A percentile compares a stretch with the other conserved stretches of the same genome.
Evolutionary conservation across 2,888 invertebrate species (phyloP).

Genomic region (Lapara coniferarum): DNA sequence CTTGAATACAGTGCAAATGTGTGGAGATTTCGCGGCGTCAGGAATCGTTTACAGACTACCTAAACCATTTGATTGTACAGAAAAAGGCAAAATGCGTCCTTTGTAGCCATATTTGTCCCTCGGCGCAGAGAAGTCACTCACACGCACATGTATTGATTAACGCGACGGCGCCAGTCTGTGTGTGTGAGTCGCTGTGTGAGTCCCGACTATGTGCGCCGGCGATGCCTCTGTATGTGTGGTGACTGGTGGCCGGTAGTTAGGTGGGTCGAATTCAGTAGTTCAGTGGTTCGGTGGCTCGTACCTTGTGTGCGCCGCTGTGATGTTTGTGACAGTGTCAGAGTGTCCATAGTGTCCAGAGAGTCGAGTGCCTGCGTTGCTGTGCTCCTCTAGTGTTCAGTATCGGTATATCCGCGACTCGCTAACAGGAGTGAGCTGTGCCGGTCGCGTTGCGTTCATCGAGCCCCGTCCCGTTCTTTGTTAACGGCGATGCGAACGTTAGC

Average conservation of each 20-base stretch:
- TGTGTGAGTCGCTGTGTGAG: slow-evolving; percentile 73
- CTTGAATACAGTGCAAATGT: slow-evolving; percentile 48
- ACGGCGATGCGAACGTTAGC: slow-evolving; percentile 77
- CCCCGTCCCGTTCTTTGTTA: slow-evolving; percentile 62
- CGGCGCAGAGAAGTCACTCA: slow-evolving; percentile 81
- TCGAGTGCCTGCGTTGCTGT: slow-evolving; percentile 48
- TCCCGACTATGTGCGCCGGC: slow-evolving; percentile 65
- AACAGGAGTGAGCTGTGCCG: slow-evolving; percentile 63
- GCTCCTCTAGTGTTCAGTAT: slow-evolving; percentile 67
- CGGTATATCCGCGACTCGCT: slow-evolving; percentile 61
- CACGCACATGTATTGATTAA: slow-evolving; percentile 88
- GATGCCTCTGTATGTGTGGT: slow-evolving; percentile 66
- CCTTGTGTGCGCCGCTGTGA: slow-evolving; percentile 78
- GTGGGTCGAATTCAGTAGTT: not conserved
- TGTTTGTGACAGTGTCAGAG: slow-evolving; percentile 73
- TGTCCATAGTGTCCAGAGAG: slow-evolving; percentile 38
- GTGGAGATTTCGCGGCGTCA: slow-evolving; percentile 31
- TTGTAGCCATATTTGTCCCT: slow-evolving; percentile 51
- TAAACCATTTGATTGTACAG: slow-evolving; percentile 40
- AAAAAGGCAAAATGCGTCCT: slow-evolving; percentile 60
- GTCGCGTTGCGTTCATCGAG: slow-evolving; percentile 71
- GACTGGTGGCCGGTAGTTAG: slow-evolving; percentile 10
- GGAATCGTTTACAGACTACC: not conserved
- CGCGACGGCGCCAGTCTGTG: slow-evolving; percentile 80
- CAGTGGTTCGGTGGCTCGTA: slow-evolving; percentile 52